These are phyloP conservation scores for Eulimnadia texana DNA, from an alignment of 1,140 invertebrate genomes.

Conservation along the genomic window DNA sequence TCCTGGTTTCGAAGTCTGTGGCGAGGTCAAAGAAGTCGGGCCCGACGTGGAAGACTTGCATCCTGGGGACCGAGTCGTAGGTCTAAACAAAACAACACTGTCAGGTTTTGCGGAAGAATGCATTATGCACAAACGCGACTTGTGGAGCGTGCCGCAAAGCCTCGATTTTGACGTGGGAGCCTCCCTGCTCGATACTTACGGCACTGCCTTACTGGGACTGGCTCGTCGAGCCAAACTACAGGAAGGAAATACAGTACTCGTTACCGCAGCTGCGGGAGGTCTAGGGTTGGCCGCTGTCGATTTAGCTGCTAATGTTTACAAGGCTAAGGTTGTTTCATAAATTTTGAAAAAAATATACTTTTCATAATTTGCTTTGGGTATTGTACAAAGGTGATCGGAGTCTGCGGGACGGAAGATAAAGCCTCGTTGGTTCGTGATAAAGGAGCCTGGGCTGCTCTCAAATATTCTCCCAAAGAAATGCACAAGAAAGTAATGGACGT, in stretches of 20 bases:
- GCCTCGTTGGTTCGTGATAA: slow-evolving; percentile 36
- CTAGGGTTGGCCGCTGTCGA: slow-evolving; percentile 44
- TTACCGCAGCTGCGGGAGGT: slow-evolving; percentile 43
- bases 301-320: slow-evolving; percentile 43
- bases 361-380: slow-evolving; percentile 8
- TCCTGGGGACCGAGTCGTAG: slow-evolving; percentile 35
- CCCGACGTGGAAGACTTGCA: slow-evolving; percentile 24
- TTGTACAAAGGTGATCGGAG: slow-evolving; percentile 38
- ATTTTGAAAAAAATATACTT: slow-evolving; percentile 6
- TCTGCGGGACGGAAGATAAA: slow-evolving; percentile 40
- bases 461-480: slow-evolving; percentile 37
- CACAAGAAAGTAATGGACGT: slow-evolving; percentile 36
- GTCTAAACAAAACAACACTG: slow-evolving; percentile 34
- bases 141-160: slow-evolving; percentile 37
- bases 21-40: slow-evolving; percentile 33
- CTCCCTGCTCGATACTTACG: slow-evolving; percentile 39
- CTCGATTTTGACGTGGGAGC: slow-evolving; percentile 34
- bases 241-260: slow-evolving; percentile 36
- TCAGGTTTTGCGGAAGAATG: slow-evolving; percentile 40
- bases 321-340: slow-evolving; percentile 33
- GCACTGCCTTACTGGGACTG: slow-evolving; percentile 40
- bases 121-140: slow-evolving; percentile 32
- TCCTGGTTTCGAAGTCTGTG: slow-evolving; percentile 40
- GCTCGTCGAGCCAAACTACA: slow-evolving; percentile 36
- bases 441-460: slow-evolving; percentile 42